A percentile compares a stretch with the other conserved stretches of the same genome.
Evolutionary conservation across 2,797 vertebrate species (phyloP).

Genomic region (Chromobotia macracanthus): DNA sequence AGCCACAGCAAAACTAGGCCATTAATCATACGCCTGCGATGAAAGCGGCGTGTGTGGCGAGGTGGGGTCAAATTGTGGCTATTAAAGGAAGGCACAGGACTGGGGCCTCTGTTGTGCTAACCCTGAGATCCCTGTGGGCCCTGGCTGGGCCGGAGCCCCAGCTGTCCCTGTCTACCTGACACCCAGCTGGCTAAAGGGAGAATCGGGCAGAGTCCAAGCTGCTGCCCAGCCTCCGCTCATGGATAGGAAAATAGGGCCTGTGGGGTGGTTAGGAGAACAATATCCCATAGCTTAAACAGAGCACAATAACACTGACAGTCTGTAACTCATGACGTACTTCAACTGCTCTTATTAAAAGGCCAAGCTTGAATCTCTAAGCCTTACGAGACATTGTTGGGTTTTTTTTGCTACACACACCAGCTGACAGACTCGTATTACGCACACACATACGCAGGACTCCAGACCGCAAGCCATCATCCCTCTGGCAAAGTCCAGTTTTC

Average conservation of each 20-base stretch:
- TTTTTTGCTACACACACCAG: conserved; percentile 27
- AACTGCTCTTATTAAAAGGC: conserved; percentile 38
- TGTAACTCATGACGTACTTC: conserved; percentile 28
- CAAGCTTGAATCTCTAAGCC: conserved; percentile 15
- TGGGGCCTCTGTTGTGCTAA: conserved; percentile 65
- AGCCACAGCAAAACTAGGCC: conserved; percentile 51
- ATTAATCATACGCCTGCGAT: conserved; percentile 62
- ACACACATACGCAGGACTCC: conserved; percentile 30
- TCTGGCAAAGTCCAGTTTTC: conserved; percentile 36
- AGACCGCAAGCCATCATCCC: conserved; percentile 37
- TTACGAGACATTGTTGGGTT: conserved; percentile 11
- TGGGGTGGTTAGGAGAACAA: conserved; percentile 7
- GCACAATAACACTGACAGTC: conserved; percentile 21
- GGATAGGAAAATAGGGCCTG: conserved; percentile 22
- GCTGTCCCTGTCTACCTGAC: conserved; percentile 58
- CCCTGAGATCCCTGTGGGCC: conserved; percentile 60
- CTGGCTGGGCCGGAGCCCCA: conserved; percentile 59
- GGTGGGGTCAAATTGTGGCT: conserved; percentile 69
- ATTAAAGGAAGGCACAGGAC: conserved; percentile 66
- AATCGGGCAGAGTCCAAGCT: conserved; percentile 34
- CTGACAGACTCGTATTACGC: conserved; percentile 13
- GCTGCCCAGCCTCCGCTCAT: conserved; percentile 27
- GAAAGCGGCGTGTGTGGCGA: conserved; percentile 55
- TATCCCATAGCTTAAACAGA: too few species aligned
- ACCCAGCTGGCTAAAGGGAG: conserved; percentile 57